Evolutionary conservation across 2,113 vertebrate genomes (phyloP).

Genomic region (Neopipo cinnamomea): DNA sequence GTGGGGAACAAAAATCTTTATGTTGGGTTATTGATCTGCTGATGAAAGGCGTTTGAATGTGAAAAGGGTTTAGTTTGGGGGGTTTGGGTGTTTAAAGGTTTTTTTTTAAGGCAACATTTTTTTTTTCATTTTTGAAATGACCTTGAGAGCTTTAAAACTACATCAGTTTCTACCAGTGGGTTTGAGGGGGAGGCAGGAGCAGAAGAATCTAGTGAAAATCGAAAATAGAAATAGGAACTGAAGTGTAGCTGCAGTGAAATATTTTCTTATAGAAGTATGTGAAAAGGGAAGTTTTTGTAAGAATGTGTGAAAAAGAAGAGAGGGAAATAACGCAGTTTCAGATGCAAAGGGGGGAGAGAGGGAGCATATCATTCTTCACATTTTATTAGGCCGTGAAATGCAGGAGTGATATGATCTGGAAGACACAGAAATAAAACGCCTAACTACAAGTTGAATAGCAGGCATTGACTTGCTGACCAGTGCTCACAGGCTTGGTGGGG

Average conservation of each 20-base stretch:
- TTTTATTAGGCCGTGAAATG: conserved; percentile 63
- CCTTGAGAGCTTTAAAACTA: conserved; percentile 41
- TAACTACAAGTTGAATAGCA: conserved; percentile 69
- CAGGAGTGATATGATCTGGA: conserved; percentile 45
- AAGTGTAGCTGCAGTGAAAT: conserved; percentile 54
- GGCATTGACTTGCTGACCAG: conserved; percentile 75
- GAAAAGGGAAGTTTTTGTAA: conserved; percentile 77
- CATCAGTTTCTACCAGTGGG: conserved; percentile 28
- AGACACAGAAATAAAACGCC: conserved; percentile 66
- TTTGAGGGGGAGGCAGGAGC: conserved; percentile 36
- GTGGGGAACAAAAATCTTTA: conserved; percentile 42
- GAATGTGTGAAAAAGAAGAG: conserved; percentile 58
- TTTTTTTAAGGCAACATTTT: background rate
- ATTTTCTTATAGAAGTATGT: conserved; percentile 59
- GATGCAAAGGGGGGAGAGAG: background rate
- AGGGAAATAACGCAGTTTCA: conserved; percentile 63
- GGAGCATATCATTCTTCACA: conserved; percentile 56
- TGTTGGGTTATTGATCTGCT: conserved; percentile 58
- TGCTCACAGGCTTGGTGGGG: conserved; percentile 58
- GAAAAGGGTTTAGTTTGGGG: conserved; percentile 31
- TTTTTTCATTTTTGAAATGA: conserved; percentile 40
- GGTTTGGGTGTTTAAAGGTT: background rate
- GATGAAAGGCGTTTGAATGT: conserved; percentile 47
- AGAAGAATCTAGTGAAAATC: conserved; percentile 49
- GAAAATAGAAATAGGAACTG: conserved; percentile 67